These are phyloP conservation scores for Cyrtodaria siliqua DNA, from an alignment of 2,888 invertebrate genomes.

Conservation along the genomic window DNA sequence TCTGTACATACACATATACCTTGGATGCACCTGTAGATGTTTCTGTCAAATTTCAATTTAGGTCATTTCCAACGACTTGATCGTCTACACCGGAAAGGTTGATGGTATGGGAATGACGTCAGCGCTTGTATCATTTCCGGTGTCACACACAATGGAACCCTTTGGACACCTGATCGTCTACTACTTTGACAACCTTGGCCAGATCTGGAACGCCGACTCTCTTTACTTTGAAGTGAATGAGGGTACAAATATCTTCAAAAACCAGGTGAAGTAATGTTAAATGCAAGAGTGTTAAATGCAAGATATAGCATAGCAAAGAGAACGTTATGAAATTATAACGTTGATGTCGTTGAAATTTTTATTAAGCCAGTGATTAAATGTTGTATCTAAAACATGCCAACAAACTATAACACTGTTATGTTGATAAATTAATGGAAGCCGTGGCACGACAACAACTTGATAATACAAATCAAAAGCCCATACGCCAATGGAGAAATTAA, in stretches of 20 bases:
- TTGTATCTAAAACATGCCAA: too few relatives aligned
- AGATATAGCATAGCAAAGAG: too few relatives aligned
- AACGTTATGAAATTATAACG: too few relatives aligned
- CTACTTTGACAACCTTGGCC: slow-evolving; percentile 32
- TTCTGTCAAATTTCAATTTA: slow-evolving; percentile 17
- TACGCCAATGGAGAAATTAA: too few relatives aligned
- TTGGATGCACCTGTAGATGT: too few relatives aligned
- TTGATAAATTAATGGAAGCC: too few relatives aligned
- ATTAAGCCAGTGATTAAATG: too few relatives aligned
- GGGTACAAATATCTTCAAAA: slow-evolving; percentile 36
- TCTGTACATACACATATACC: too few relatives aligned
- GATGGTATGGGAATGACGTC: slow-evolving; percentile 18
- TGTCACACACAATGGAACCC: slow-evolving; percentile 51
- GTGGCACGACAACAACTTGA: too few relatives aligned
- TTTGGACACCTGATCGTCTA: slow-evolving; percentile 55
- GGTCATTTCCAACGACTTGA: slow-evolving; percentile 44
- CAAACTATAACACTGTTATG: too few relatives aligned
- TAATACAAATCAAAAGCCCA: too few relatives aligned
- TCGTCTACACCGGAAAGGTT: slow-evolving; percentile 41
- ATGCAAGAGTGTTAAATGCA: slow-evolving; percentile 85
- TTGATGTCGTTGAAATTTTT: too few relatives aligned
- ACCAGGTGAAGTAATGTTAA: slow-evolving; percentile 33
- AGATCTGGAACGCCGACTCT: slow-evolving; percentile 58
- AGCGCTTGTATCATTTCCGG: slow-evolving; percentile 27
- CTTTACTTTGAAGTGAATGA: slow-evolving; percentile 48